phyloP scores from a whole-genome alignment of 2,113 vertebrate species.

The Loxodonta africana region DNA sequence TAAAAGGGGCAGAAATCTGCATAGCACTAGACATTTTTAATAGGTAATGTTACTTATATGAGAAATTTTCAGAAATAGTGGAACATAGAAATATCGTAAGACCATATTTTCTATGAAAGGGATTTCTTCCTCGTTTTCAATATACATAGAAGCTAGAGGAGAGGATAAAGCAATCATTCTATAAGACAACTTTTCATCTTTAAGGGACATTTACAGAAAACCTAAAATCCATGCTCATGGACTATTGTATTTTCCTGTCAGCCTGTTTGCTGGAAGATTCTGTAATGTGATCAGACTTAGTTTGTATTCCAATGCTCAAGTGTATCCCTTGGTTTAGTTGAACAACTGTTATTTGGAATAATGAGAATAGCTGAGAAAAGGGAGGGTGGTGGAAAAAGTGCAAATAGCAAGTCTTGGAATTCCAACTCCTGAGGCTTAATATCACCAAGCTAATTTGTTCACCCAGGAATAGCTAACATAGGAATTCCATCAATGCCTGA shows the following conservation, averaged over 20 bases:
- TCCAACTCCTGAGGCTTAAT: slow-evolving; percentile 62
- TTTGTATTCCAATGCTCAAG: slow-evolving; percentile 66
- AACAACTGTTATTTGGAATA: slow-evolving; percentile 82
- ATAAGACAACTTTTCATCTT: slow-evolving; percentile 49
- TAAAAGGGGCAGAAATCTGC: slow-evolving; percentile 61
- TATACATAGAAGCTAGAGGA: slow-evolving; percentile 57
- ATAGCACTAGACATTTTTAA: slow-evolving; percentile 48
- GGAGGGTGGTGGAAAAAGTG: not conserved
- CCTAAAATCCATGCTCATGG: slow-evolving; percentile 42
- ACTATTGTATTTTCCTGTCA: slow-evolving; percentile 53
- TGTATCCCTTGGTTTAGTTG: slow-evolving; percentile 66
- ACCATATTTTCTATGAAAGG: slow-evolving; percentile 65
- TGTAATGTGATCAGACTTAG: slow-evolving; percentile 53
- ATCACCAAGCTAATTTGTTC: slow-evolving; percentile 33
- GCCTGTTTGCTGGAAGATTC: slow-evolving; percentile 58
- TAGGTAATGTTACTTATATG: slow-evolving; percentile 63
- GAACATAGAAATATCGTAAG: slow-evolving; percentile 61
- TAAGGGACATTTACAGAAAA: slow-evolving; percentile 48
- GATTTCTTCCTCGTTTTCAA: slow-evolving; percentile 61
- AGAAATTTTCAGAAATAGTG: slow-evolving; percentile 66
- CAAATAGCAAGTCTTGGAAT: slow-evolving; percentile 38
- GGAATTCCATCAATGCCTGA: slow-evolving; percentile 1
- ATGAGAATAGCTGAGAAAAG: slow-evolving; percentile 63
- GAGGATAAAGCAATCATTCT: slow-evolving; percentile 45
- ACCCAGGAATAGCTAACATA: not conserved